Conservation (phyloP, 2,888 invertebrate species). For the Aethes cnicana region DNA sequence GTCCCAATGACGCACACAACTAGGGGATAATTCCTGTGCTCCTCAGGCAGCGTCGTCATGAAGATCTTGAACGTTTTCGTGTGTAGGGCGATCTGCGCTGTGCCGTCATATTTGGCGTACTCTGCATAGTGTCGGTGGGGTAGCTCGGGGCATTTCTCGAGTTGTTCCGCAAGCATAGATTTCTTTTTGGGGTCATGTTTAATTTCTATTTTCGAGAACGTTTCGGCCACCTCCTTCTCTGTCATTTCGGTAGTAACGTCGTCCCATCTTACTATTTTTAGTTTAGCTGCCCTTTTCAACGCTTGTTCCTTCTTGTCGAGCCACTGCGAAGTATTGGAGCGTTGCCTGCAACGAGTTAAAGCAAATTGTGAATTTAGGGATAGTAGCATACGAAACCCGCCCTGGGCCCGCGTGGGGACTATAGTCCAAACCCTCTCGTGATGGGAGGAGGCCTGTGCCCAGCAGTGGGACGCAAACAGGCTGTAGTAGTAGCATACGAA, state of each 20-base stretch:
- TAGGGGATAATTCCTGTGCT: constrained; percentile 92
- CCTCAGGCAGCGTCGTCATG: constrained; percentile 92
- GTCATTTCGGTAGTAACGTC: constrained; percentile 73
- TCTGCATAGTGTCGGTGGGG: constrained; percentile 94
- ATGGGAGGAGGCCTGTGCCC: no score
- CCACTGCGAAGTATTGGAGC: constrained; percentile 94
- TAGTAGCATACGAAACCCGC: no score
- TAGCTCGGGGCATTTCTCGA: constrained; percentile 88
- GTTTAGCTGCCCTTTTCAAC: constrained; percentile 89
- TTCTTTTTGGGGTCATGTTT: constrained; percentile 56
- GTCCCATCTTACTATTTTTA: constrained; percentile 89
- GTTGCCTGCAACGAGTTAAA: constrained; percentile 79
- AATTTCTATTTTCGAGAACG: constrained; percentile 78
- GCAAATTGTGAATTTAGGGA: no score
- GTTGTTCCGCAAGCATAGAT: constrained; percentile 88
- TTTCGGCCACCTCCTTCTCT: constrained; percentile 81
- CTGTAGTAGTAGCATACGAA: no score
- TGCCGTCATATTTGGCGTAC: constrained; percentile 96
- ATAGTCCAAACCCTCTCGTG: no score
- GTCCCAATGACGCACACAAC: constrained; percentile 90
- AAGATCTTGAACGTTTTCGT: constrained; percentile 94
- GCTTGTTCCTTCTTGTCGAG: constrained; percentile 95
- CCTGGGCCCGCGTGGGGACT: no score
- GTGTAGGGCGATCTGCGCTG: constrained; percentile 89
- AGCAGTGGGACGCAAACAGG: no score